Evolutionary conservation across 2,888 invertebrate genomes (phyloP), one percentile per base, ranked within the genome.

Genomic region (Apomyelois bistriatella): DNA sequence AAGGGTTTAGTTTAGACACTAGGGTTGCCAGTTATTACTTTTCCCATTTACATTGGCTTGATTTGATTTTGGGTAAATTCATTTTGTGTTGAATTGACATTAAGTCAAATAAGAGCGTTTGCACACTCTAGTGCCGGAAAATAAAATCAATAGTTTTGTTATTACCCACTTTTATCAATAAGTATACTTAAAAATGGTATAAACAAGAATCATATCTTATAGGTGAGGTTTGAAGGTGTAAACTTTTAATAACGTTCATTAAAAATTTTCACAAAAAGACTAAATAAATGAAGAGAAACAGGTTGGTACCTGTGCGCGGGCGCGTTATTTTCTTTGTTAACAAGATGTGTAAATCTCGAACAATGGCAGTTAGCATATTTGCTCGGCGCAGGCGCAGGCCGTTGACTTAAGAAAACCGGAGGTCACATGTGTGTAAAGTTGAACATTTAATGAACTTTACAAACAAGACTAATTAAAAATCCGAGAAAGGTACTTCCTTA

Each of bases 361-460:
- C 74, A 78, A 77, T 73, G 68, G 70, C 63, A 63, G 67, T 72
- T 62, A 68, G 68, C 66, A 64, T 70, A 69, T 76, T 75, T 72
- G 66, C 62, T 74, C 70, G 71, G 65, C 72, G 65, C 59, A 52
- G 57, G 55, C 72, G 65, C 59, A 52, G 57, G 55, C 56, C 58
- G 35, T 46, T 46, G 48, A 37, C 48, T 48, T 48, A 17, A 30
- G 17, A 22, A 22, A 4, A 32, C 10, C n/a, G 30, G 13, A 32
- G 43, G 43, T 46, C 7, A 46, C 30, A 15, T n/a, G n/a, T 32
- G 43, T 30, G 22, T 13, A 12, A 46, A 13, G 13, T 22, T 30
- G n/a, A 30, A 30, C 8, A 30, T 32, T 13, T 8, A 46, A 4
- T 28, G 10, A 13, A 3, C 12, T 13, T 13, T 36, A 22, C 22